A percentile compares a stretch with the other conserved stretches of the same genome.
Evolutionary conservation across 2,888 invertebrate species (phyloP).

Genomic region (Dynastes grantii): DNA sequence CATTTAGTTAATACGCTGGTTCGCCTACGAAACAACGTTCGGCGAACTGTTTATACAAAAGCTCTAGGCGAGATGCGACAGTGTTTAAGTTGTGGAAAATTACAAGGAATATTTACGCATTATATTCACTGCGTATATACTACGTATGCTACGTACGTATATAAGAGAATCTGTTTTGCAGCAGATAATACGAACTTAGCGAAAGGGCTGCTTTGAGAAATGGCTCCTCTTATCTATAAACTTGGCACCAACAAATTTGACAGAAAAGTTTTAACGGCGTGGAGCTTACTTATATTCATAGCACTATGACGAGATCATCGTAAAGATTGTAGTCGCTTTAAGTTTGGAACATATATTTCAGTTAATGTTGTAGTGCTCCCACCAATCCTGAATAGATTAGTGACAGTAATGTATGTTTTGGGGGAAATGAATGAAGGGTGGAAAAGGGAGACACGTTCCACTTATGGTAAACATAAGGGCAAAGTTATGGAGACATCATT

Average conservation of each 20-base stretch:
- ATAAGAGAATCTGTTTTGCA: slow-evolving; percentile 41
- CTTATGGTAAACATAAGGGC: no score
- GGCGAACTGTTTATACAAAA: slow-evolving; percentile 31
- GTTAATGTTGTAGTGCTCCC: slow-evolving; percentile 8
- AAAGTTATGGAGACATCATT: no score
- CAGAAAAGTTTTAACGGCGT: slow-evolving; percentile 40
- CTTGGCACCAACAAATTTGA: slow-evolving; percentile 44
- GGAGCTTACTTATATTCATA: slow-evolving; percentile 11
- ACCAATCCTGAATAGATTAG: slow-evolving; percentile 22
- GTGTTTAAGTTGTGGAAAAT: slow-evolving; percentile 43
- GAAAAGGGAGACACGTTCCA: not conserved
- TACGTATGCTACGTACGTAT: slow-evolving; percentile 5
- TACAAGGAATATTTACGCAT: slow-evolving; percentile 43
- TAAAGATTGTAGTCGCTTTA: slow-evolving; percentile 26
- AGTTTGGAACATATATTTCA: slow-evolving; percentile 35
- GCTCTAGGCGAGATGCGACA: slow-evolving; percentile 8
- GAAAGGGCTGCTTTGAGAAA: slow-evolving; percentile 36
- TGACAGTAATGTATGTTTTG: not conserved
- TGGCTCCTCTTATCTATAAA: slow-evolving; percentile 45
- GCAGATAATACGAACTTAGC: slow-evolving; percentile 40
- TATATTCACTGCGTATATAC: slow-evolving; percentile 19
- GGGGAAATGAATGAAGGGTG: not conserved
- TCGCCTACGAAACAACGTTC: not conserved
- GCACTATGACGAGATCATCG: slow-evolving; percentile 31
- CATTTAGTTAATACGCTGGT: not conserved